Base-by-base conservation (phyloP, 2,888 invertebrate species). In the Macroteleia sp. region DNA sequence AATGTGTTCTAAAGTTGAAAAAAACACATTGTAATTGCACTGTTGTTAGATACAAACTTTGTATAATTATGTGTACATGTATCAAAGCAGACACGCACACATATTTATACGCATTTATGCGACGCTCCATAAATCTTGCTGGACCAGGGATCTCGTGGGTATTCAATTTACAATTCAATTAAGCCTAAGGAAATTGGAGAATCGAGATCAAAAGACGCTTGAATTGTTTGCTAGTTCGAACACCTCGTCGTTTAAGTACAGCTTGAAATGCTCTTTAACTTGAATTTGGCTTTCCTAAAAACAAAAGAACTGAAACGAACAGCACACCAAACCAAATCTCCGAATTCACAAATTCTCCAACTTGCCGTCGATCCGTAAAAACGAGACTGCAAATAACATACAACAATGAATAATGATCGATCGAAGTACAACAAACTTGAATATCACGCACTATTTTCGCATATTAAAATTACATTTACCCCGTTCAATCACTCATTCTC, bases 1-100 rank as follows among this genome's bases (percentile, higher is more conserved):
- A 73, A 64, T 57, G 73, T 73, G 73, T 73, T 73, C 73, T 73
- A 64, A 73, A 64, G 41, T 64, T 64, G 34, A n/a, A 64, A 57
- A 39, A 62, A 56, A 73, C 54, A 64, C 46, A 56, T 64, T 64
- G 8, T 56, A 73, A 73, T 73, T 73, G 71, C 64, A 73, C 64
- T 73, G 71, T 48, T 54, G 54, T 71, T 62, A 36, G 19, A 42
- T 42, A 39, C 19, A 62, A 42, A 10, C 59, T 6, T 14, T n/a
- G n/a, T n/a, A n/a, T n/a, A n/a, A n/a, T n/a, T n/a, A n/a, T n/a
- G n/a, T n/a, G n/a, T n/a, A n/a, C n/a, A n/a, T n/a, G n/a, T n/a
- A n/a, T n/a, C n/a, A n/a, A n/a, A n/a, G n/a, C n/a, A n/a, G n/a
- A 16, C 6, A 34, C 17, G n/a, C 22, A 50, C 32, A 25, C 30